phyloP scores from a whole-genome alignment of 2,113 vertebrate species.

The Arenaria interpres region DNA sequence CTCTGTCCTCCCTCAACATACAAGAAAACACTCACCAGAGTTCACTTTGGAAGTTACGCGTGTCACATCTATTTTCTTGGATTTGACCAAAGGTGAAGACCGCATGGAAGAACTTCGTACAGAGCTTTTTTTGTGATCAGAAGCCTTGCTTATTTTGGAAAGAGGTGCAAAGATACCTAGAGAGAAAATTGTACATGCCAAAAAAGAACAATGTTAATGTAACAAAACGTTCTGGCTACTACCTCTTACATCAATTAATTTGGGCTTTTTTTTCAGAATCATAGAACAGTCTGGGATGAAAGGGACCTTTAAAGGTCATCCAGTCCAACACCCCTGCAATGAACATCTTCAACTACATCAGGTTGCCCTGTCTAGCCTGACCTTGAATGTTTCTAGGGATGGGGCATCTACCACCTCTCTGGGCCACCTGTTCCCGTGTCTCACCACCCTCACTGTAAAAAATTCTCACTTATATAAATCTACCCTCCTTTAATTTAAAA shows the following conservation, averaged over 20 bases:
- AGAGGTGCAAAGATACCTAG: slow-evolving; percentile 96
- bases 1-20: not conserved
- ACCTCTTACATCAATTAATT: not conserved
- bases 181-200: not conserved
- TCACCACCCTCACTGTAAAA: not conserved
- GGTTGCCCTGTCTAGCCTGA: not conserved
- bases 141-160: slow-evolving; percentile 90
- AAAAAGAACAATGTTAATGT: not conserved
- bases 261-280: not conserved
- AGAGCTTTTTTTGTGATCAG: slow-evolving; percentile 76
- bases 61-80: slow-evolving; percentile 80
- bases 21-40: slow-evolving; percentile 77
- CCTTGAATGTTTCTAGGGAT: not conserved
- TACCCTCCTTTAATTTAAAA: not conserved
- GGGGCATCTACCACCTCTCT: not conserved
- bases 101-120: slow-evolving; percentile 49
- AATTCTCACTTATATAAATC: not conserved
- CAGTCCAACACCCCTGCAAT: not conserved
- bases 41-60: slow-evolving; percentile 87
- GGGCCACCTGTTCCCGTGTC: not conserved
- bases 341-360: not conserved
- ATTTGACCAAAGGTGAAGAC: slow-evolving; percentile 59
- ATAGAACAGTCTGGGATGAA: not conserved
- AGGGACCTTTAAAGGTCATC: not conserved
- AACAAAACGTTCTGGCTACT: not conserved